These are phyloP conservation scores for Aythya baeri DNA, from an alignment of 2,113 vertebrate species.

Conservation along the genomic window DNA sequence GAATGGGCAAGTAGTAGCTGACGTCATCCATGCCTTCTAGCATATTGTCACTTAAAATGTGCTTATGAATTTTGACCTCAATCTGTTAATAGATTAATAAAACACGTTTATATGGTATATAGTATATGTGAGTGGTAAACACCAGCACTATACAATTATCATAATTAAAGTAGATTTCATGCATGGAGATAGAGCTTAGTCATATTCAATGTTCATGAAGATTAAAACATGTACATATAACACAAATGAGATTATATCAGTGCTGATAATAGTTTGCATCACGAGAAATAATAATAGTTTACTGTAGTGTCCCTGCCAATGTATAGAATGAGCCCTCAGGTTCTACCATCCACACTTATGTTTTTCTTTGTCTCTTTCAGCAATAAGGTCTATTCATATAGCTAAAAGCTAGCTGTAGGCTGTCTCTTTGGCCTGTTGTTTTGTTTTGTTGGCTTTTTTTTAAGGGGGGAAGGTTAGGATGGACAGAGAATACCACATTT, in stretches of 20 bases:
- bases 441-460: neutral
- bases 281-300: slow-evolving; percentile 54
- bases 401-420: slow-evolving; percentile 11
- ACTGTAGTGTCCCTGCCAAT: slow-evolving; percentile 12
- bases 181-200: slow-evolving; percentile 54
- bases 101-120: slow-evolving; percentile 5
- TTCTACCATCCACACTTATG: neutral
- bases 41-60: neutral
- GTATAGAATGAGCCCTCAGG: slow-evolving; percentile 37
- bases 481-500: neutral
- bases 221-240: neutral
- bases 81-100: slow-evolving; percentile 64
- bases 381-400: neutral
- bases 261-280: slow-evolving; percentile 42
- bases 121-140: slow-evolving; percentile 37
- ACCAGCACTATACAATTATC: slow-evolving; percentile 58
- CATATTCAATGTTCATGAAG: slow-evolving; percentile 1
- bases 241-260: slow-evolving; percentile 51
- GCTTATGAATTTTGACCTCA: slow-evolving; percentile 50
- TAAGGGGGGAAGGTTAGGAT: neutral
- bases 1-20: neutral
- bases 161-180: slow-evolving; percentile 57
- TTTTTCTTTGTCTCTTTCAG: slow-evolving; percentile 17
- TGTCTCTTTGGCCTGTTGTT: neutral
- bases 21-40: neutral